Conservation (phyloP, 2,888 invertebrate species). For the Erebia ligea region DNA sequence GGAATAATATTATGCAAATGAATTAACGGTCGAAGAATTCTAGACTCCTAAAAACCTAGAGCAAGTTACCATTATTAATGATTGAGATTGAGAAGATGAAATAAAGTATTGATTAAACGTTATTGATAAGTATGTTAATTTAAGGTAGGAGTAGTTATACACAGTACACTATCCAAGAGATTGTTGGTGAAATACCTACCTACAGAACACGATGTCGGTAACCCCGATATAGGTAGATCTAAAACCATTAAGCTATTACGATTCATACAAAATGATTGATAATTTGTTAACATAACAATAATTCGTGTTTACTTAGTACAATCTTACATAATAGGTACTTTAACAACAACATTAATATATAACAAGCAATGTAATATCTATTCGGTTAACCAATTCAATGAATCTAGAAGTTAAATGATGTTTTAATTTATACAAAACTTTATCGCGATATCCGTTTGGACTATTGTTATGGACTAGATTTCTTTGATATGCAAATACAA, state of each 20-base stretch:
- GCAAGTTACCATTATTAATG: slow-evolving; percentile 9
- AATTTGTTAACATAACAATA: background rate
- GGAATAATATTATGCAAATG: slow-evolving; percentile 17
- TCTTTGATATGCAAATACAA: slow-evolving; percentile 16
- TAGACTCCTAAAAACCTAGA: slow-evolving; percentile 5
- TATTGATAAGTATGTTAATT: slow-evolving; percentile 9
- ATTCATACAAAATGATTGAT: slow-evolving; percentile 11
- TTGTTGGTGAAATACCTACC: background rate
- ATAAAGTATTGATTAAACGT: slow-evolving; percentile 3
- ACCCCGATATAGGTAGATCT: background rate
- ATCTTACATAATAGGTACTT: slow-evolving; percentile 1
- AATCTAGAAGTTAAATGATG: too few relatives aligned
- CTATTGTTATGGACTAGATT: slow-evolving; percentile 6
- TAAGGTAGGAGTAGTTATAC: background rate
- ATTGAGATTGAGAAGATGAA: slow-evolving; percentile 7
- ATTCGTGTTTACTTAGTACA: background rate
- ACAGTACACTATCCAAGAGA: background rate
- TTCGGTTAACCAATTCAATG: background rate
- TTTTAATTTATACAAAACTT: slow-evolving; percentile 9
- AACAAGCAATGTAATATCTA: background rate
- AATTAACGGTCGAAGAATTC: slow-evolving; percentile 2
- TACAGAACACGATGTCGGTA: background rate
- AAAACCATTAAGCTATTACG: background rate
- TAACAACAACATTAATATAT: slow-evolving; percentile 9
- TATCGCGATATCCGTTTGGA: slow-evolving; percentile 6